phyloP scores from a whole-genome alignment of 2,888 invertebrate species.

The Philhelius pedissequus region DNA sequence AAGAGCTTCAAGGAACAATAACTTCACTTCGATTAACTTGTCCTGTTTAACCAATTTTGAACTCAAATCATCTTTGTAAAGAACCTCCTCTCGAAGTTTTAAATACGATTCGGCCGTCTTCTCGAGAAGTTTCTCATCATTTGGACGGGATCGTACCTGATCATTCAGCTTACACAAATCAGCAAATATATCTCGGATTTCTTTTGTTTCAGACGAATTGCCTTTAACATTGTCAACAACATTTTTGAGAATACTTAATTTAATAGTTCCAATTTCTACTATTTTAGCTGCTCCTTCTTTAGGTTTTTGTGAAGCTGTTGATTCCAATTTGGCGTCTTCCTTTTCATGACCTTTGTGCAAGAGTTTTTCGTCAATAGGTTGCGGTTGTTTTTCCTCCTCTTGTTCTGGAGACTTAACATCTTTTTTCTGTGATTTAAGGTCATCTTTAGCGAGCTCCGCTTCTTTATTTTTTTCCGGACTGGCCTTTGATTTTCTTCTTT shows the following conservation, averaged over 20 bases:
- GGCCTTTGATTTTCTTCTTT: slow-evolving; percentile 24
- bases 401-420: not conserved
- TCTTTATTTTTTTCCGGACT: slow-evolving; percentile 29
- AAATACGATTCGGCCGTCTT: slow-evolving; percentile 24
- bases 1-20: slow-evolving; percentile 15
- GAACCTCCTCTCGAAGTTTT: slow-evolving; percentile 17
- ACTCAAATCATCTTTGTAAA: slow-evolving; percentile 34
- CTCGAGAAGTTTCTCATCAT: slow-evolving; percentile 12
- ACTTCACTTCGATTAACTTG: slow-evolving; percentile 5
- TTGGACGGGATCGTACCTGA: slow-evolving; percentile 1
- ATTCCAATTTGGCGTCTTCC: not conserved
- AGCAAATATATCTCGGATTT: not conserved
- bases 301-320: not conserved
- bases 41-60: slow-evolving; percentile 25
- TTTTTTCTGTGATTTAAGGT: not conserved
- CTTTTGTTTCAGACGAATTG: not conserved
- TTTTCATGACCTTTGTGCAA: not conserved
- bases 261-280: not conserved
- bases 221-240: not conserved
- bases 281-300: not conserved
- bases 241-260: slow-evolving; percentile 18
- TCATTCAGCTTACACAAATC: slow-evolving; percentile 10
- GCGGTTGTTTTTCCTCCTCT: not conserved
- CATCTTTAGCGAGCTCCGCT: not conserved
- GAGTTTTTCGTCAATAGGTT: not conserved